Evolutionary conservation across 2,888 invertebrate genomes (phyloP).

Genomic region (Sialis fuliginosa): DNA sequence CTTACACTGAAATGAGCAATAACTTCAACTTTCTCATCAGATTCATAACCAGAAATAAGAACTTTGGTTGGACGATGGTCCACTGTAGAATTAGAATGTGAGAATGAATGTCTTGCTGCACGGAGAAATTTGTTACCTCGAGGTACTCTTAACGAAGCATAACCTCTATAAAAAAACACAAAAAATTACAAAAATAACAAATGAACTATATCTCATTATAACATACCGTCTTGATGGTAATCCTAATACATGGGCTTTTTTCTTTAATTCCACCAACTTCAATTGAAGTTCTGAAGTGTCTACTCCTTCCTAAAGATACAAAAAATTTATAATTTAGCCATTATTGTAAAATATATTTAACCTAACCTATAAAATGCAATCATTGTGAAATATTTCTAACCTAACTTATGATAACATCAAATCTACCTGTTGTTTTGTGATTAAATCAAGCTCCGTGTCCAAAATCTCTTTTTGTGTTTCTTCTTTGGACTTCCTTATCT

Average conservation of each 20-base stretch:
- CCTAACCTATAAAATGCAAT: background rate
- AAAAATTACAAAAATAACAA: too few relatives aligned
- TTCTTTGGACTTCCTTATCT: slow-evolving; percentile 48
- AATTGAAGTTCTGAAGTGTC: slow-evolving; percentile 70
- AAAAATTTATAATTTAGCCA: background rate
- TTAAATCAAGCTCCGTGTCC: slow-evolving; percentile 80
- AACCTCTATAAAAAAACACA: background rate
- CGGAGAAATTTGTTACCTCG: slow-evolving; percentile 3
- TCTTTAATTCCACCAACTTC: slow-evolving; percentile 54
- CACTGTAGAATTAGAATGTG: slow-evolving; percentile 25
- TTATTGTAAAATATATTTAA: background rate
- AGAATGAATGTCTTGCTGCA: slow-evolving; percentile 1
- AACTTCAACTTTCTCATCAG: slow-evolving; percentile 65
- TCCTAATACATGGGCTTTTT: slow-evolving; percentile 30
- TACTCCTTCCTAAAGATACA: slow-evolving; percentile 44
- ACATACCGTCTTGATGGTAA: slow-evolving; percentile 8
- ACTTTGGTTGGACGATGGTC: slow-evolving; percentile 79
- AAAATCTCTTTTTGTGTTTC: slow-evolving; percentile 77
- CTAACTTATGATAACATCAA: background rate
- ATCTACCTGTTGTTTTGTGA: slow-evolving; percentile 61
- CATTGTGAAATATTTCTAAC: background rate
- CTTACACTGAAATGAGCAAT: slow-evolving; percentile 71
- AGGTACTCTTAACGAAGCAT: slow-evolving; percentile 1
- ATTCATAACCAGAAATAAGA: slow-evolving; percentile 72
- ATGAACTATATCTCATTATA: too few relatives aligned